phyloP scores from a whole-genome alignment of 53 echinoderm and acorn worm genomes.

The Echinometra lucunter region DNA sequence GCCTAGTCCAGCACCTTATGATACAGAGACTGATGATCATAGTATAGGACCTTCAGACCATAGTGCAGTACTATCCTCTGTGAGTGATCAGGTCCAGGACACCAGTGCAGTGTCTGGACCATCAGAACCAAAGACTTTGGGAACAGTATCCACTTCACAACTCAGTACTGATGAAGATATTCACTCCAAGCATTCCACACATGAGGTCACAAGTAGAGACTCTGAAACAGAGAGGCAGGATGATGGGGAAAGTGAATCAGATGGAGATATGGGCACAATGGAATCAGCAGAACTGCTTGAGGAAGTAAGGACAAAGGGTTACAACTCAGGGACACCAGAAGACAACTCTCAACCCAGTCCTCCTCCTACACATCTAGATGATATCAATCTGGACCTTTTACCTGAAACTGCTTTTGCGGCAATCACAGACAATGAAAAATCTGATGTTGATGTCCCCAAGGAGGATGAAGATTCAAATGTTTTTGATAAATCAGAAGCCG shows the following conservation, averaged over 20 bases:
- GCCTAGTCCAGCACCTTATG: constrained; percentile 55
- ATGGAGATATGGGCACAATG: too few relatives aligned
- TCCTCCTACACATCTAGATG: neutral
- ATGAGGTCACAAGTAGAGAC: constrained; percentile 11
- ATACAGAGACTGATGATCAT: constrained; percentile 33
- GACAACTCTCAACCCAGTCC: constrained; percentile 80
- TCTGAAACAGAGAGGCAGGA: constrained; percentile 18
- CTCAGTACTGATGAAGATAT: constrained; percentile 64
- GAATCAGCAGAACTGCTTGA: constrained; percentile 2
- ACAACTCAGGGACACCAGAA: constrained; percentile 78
- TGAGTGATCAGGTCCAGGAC: neutral
- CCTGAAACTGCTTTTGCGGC: neutral
- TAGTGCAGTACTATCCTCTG: constrained; percentile 53
- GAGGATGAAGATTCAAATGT: constrained; percentile 22
- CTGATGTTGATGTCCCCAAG: constrained; percentile 23
- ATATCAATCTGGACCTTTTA: constrained; percentile 59
- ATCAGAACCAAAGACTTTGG: constrained; percentile 57
- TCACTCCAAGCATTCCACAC: constrained; percentile 44
- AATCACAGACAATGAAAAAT: constrained; percentile 15
- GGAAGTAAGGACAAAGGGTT: constrained; percentile 53
- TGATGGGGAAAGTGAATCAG: neutral
- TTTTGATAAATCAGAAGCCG: neutral
- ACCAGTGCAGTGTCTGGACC: constrained; percentile 41
- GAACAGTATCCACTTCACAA: constrained; percentile 33
- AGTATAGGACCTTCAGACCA: constrained; percentile 34